Base-by-base conservation (phyloP, 2,888 invertebrate species). In the Erebia palarica region DNA sequence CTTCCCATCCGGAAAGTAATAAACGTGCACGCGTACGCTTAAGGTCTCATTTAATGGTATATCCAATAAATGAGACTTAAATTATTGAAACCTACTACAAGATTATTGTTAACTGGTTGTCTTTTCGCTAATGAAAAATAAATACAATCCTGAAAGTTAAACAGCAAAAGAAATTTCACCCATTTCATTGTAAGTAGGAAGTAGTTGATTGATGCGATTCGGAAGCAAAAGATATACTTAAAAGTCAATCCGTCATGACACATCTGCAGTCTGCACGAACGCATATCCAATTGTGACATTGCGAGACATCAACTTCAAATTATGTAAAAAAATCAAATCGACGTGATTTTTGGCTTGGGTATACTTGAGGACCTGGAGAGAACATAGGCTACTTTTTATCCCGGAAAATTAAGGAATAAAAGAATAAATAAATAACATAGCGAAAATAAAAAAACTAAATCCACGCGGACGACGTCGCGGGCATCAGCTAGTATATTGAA, bases 191-290 rank as follows among this genome's bases (percentile, higher is more conserved):
- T 47, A 47, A 47, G 47, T 47, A 47, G 1, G 3, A 47, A 0
- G 10, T 21, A 47, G 10, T 11, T 11, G 11, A 13, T 47, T 11
- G 70, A 57, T 72, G 61, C 57, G 51, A 47, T 57, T 75, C 86
- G 88, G 88, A 87, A 85, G 80, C 80, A 79, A 74, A 76, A 77
- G 75, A 82, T 88, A 89, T 89, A 21, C 1, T 1, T 21, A 90
- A 84, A 88, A 80, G 80, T n/a, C n/a, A n/a, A 83, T 79, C 79
- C 76, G 86, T 88, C 86, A 85, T 80, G 84, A 83, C 85, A 85
- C 83, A 11, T 3, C 81, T 86, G 86, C 82, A 81, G 4, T 51
- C 13, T n/a, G 14, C 21, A 21, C 80, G 76, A 77, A 78, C 78
- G 78, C 76, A 75, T 42, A 76, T 78, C 80, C 77, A 78, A 81